Evolutionary conservation across 2,888 invertebrate species (phyloP).

Genomic region (Polydrusus tereticollis): DNA sequence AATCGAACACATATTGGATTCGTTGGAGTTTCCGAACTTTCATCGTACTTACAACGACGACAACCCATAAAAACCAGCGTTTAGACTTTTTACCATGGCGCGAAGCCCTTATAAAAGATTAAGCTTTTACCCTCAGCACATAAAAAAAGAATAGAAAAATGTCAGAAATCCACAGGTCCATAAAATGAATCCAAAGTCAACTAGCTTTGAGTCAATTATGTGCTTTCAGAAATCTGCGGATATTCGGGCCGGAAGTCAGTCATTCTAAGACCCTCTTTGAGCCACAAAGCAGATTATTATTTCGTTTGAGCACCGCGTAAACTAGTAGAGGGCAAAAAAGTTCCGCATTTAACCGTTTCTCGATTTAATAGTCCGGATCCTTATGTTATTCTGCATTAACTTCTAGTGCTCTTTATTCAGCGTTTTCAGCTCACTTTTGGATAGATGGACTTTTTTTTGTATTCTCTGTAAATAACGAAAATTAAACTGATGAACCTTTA

Average conservation of each 20-base stretch:
- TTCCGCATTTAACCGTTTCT: constrained; percentile 21
- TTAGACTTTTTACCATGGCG: not conserved
- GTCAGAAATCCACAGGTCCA: constrained; percentile 46
- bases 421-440: too few relatives aligned
- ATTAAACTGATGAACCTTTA: too few relatives aligned
- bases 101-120: not conserved
- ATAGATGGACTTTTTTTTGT: too few relatives aligned
- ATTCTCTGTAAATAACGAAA: too few relatives aligned
- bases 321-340: constrained; percentile 48
- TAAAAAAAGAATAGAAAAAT: constrained; percentile 14
- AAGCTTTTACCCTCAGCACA: not conserved
- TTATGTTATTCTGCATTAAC: not conserved
- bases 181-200: constrained; percentile 42
- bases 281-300: constrained; percentile 58
- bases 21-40: too few relatives aligned
- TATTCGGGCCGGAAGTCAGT: constrained; percentile 60
- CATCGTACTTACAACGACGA: too few relatives aligned
- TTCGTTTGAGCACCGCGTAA: constrained; percentile 34
- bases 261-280: constrained; percentile 58
- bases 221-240: constrained; percentile 65
- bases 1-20: too few relatives aligned
- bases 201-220: constrained; percentile 63
- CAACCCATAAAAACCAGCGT: not conserved
- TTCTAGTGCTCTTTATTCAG: too few relatives aligned
- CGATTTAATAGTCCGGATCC: not conserved